phyloP scores from a whole-genome alignment of 2,888 invertebrate species.

The Rhagonycha fulva region DNA sequence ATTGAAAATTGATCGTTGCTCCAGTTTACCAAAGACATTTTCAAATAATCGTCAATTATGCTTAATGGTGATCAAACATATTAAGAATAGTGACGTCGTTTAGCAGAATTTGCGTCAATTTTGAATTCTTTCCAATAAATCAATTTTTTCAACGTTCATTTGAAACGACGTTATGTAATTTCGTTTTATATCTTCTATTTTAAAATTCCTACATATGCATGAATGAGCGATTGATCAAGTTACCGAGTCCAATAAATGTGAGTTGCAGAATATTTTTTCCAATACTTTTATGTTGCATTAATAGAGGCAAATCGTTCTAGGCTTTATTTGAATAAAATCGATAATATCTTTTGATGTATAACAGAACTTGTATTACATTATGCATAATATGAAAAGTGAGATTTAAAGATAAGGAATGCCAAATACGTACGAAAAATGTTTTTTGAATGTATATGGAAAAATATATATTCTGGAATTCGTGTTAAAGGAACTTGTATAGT shows the following conservation, averaged over 20 bases:
- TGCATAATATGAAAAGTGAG: background rate
- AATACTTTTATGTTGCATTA: background rate
- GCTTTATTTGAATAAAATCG: background rate
- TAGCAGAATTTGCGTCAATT: background rate
- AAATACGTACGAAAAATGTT: background rate
- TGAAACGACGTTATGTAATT: background rate
- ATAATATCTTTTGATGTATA: background rate
- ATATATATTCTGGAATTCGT: background rate
- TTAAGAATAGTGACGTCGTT: background rate
- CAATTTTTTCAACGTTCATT: background rate
- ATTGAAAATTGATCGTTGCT: background rate
- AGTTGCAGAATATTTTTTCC: background rate
- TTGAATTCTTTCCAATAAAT: background rate
- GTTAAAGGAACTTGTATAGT: background rate
- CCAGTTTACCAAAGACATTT: background rate
- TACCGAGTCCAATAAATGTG: background rate
- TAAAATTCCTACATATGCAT: background rate
- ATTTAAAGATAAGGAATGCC: background rate
- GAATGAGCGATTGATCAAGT: background rate
- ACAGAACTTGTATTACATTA: background rate
- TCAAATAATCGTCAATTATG: background rate
- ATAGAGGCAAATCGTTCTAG: background rate
- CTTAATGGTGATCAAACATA: background rate
- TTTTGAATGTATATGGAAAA: background rate
- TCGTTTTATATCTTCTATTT: background rate